These are phyloP conservation scores for Oryzias celebensis DNA, from an alignment of 2,113 vertebrate genomes.

Conservation along the genomic window DNA sequence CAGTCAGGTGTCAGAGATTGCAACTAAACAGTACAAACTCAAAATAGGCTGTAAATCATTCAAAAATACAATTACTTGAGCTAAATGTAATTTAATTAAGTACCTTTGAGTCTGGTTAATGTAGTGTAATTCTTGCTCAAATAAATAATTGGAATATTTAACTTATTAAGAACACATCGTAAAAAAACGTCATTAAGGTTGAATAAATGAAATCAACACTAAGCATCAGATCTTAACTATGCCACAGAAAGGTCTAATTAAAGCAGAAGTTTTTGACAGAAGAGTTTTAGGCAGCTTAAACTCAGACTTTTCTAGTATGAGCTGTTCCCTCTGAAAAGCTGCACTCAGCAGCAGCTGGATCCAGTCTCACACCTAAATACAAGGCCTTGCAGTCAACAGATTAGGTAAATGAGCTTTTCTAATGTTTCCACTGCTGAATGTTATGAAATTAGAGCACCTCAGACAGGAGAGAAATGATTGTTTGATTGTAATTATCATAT, in stretches of 20 bases:
- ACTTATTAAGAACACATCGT: too few species aligned
- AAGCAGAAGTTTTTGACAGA: neutral
- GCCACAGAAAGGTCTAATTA: too few species aligned
- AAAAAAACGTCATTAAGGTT: too few species aligned
- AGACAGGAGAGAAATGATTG: conserved; percentile 55
- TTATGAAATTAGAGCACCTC: conserved; percentile 61
- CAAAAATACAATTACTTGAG: too few species aligned
- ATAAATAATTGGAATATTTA: too few species aligned
- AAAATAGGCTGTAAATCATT: neutral
- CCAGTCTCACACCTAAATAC: conserved; percentile 39
- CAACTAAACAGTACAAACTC: conserved; percentile 13
- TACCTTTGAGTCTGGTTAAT: too few species aligned
- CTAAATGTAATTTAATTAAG: too few species aligned
- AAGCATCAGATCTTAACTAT: too few species aligned
- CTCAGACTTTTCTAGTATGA: conserved; percentile 37
- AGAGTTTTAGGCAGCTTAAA: conserved; percentile 10
- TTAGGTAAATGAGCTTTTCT: conserved; percentile 65
- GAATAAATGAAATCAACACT: too few species aligned
- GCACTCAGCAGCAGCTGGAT: conserved; percentile 44
- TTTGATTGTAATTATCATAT: conserved; percentile 55
- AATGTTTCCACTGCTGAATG: conserved; percentile 51
- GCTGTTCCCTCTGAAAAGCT: conserved; percentile 40
- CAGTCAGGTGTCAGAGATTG: neutral
- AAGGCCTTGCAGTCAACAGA: conserved; percentile 44
- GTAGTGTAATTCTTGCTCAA: too few species aligned